These are phyloP conservation scores for Ovis aries DNA, from an alignment of 2,113 vertebrate species.

Conservation along the genomic window DNA sequence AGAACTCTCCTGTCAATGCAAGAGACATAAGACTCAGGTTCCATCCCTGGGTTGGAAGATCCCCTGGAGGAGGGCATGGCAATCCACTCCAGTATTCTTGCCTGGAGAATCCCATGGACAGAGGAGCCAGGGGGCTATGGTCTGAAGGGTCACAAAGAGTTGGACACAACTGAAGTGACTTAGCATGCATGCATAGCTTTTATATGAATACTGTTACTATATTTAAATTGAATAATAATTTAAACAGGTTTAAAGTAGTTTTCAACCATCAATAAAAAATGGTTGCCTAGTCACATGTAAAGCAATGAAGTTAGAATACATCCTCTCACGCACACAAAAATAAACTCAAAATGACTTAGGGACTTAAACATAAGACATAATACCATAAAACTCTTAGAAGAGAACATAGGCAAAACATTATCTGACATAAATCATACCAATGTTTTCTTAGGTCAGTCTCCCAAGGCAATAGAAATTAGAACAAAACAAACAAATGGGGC, in stretches of 20 bases:
- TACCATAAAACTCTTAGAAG: background rate
- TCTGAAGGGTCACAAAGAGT: background rate
- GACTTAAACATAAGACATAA: background rate
- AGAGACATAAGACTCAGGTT: background rate
- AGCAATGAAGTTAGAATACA: background rate
- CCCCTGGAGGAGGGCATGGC: background rate
- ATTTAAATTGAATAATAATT: slow-evolving; percentile 20
- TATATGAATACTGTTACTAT: background rate
- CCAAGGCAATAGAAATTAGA: background rate
- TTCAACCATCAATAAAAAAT: background rate
- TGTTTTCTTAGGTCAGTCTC: background rate
- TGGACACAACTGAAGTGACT: background rate
- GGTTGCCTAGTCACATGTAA: background rate
- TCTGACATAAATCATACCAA: background rate
- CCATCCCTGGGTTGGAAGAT: background rate
- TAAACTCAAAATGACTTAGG: background rate
- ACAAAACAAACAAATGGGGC: background rate
- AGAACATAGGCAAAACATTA: background rate
- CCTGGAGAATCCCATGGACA: background rate
- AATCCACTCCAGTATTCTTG: background rate
- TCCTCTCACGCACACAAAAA: background rate
- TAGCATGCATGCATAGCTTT: background rate
- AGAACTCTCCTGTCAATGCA: background rate
- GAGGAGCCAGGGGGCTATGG: background rate
- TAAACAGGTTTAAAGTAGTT: background rate